Evolutionary conservation across 2,113 vertebrate genomes (phyloP), one percentile per base, ranked within the genome.

Genomic region (Bettongia penicillata): DNA sequence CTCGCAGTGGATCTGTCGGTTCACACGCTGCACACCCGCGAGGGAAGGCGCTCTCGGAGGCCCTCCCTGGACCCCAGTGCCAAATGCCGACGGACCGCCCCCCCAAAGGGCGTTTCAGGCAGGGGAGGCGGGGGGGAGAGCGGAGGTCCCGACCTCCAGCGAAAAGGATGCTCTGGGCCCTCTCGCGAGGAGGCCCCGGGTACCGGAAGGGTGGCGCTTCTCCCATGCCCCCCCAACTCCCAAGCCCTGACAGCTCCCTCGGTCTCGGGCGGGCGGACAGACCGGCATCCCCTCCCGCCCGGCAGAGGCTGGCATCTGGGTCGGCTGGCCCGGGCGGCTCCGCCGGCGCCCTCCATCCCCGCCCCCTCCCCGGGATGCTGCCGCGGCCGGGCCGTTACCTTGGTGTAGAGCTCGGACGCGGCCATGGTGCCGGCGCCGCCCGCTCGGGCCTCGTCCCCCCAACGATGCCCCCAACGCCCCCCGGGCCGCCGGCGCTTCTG

Each of bases 321-420:
- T 77, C 61, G n/a, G 61, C 61, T n/a, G 61, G 37, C 14, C 37
- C 4, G 61, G 31, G 37, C 61, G 31, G 37, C 37, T 19, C 37
- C 61, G n/a, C 31, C 61, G 5, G 14, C 61, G 94, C 43, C 57
- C 90, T 52, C 47, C 24, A 10, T 5, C 61, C 8, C 90, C 51
- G 55, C 26, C 23, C 12, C 49, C 90, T 37, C 28, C 23, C 77
- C 61, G 2, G 68, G 68, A 84, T 84, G 68, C 68, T 51, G 12
- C 23, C 68, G 11, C 68, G 37, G n/a, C n/a, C 68, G 68, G n/a
- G 68, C 68, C 68, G 14, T 97, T 98, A 99, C 99, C 99, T 99
- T 99, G 43, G 99, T 98, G 98, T 99, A 99, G n/a, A 99, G 99
- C 97, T 99, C 99, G 28, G 98, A 98, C 53, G 99, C 98, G 96